Conservation (phyloP, 2,113 vertebrate genomes). For the Amphilophus citrinellus region DNA sequence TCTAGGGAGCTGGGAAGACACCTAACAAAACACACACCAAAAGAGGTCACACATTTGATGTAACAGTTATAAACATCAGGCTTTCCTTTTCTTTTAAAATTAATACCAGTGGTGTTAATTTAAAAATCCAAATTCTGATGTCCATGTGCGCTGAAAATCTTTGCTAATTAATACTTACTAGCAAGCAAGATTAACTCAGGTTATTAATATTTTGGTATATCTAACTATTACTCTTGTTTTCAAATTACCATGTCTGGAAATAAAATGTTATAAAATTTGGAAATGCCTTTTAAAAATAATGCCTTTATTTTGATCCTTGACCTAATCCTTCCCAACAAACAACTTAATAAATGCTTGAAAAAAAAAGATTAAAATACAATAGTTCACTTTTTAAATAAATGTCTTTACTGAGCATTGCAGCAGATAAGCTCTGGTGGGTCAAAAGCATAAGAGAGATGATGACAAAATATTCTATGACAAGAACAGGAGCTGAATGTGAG, state of each 20-base stretch:
- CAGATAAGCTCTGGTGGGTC: neutral
- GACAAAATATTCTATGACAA: conserved; percentile 49
- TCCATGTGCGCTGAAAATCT: neutral
- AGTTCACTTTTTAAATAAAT: neutral
- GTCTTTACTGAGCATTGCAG: neutral
- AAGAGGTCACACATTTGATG: neutral
- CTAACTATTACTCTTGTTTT: neutral
- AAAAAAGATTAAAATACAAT: neutral
- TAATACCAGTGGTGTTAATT: neutral
- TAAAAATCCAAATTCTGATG: neutral
- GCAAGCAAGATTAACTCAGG: neutral
- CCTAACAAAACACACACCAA: neutral
- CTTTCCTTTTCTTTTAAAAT: neutral
- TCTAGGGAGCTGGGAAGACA: neutral
- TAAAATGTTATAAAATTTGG: neutral
- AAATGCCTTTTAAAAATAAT: neutral
- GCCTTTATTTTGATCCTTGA: neutral
- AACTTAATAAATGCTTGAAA: neutral
- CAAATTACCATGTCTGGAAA: neutral
- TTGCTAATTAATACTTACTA: neutral
- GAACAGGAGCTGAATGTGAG: conserved; percentile 43
- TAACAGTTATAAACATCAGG: neutral
- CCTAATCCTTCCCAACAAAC: neutral
- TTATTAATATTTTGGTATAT: neutral
- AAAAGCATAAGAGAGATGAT: conserved; percentile 6